phyloP scores from a whole-genome alignment of 2,113 vertebrate species.

The Megatriorchis doriae region DNA sequence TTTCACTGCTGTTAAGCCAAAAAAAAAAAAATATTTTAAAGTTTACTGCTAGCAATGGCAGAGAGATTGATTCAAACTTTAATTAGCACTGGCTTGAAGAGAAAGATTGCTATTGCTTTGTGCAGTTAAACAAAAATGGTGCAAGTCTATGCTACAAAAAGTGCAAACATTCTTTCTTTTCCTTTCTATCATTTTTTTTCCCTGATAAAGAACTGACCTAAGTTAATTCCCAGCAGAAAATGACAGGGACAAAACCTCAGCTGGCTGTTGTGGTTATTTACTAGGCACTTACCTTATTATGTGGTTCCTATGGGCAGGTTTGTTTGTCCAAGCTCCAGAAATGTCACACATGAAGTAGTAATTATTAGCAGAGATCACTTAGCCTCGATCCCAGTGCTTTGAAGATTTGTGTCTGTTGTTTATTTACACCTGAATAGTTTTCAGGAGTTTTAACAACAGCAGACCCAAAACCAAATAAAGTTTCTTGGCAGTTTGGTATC shows the following conservation, averaged over 20 bases:
- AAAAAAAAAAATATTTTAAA: background rate
- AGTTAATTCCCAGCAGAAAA: background rate
- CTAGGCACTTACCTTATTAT: background rate
- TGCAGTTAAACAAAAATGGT: background rate
- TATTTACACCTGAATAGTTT: background rate
- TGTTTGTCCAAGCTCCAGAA: background rate
- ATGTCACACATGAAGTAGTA: background rate
- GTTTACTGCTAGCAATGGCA: background rate
- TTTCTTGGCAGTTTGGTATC: background rate
- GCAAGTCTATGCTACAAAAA: background rate
- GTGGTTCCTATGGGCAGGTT: background rate
- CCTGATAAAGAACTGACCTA: background rate
- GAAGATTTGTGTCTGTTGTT: background rate
- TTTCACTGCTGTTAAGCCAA: background rate
- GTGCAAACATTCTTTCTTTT: background rate
- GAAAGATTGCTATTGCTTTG: background rate
- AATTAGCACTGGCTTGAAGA: background rate
- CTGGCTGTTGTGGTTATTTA: background rate
- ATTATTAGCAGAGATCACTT: background rate
- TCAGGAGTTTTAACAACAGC: background rate
- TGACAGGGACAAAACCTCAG: background rate
- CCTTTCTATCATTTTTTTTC: background rate
- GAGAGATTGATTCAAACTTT: background rate
- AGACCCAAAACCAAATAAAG: background rate
- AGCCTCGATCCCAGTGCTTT: background rate